Evolutionary conservation across 2,113 vertebrate species (phyloP).

Genomic region (Dicerorhinus sumatrensis): DNA sequence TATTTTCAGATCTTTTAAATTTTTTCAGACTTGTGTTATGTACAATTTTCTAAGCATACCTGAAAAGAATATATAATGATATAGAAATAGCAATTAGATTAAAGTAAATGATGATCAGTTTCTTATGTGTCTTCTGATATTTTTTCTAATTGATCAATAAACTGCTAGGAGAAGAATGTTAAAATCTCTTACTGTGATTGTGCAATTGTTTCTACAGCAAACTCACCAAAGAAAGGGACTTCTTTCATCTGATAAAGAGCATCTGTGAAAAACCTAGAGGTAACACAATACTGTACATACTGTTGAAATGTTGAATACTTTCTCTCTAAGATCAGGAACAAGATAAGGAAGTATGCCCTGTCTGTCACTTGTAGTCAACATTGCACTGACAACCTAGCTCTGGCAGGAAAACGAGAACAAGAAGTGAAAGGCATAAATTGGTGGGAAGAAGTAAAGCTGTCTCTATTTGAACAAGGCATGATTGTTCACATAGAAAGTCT

Average conservation of each 20-base stretch:
- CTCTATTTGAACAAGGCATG: background rate
- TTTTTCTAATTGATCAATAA: background rate
- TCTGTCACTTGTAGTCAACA: background rate
- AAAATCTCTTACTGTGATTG: background rate
- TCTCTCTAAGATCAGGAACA: background rate
- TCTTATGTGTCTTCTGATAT: background rate
- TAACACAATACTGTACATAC: background rate
- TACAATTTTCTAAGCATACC: background rate
- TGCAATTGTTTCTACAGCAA: background rate
- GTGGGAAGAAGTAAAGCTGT: background rate
- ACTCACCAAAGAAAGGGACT: background rate
- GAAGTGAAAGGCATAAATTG: background rate
- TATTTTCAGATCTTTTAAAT: background rate
- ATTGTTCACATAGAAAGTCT: background rate
- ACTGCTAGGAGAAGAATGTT: background rate
- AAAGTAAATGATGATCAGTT: no score
- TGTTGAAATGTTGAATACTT: background rate
- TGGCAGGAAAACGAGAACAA: background rate
- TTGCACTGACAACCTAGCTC: background rate
- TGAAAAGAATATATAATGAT: background rate
- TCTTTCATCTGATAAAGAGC: background rate
- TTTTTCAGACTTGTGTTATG: background rate
- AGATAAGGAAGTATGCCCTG: background rate
- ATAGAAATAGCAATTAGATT: background rate
- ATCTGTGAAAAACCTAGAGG: background rate